Conservation (phyloP, 2,113 vertebrate species). For the Cavia aperea region DNA sequence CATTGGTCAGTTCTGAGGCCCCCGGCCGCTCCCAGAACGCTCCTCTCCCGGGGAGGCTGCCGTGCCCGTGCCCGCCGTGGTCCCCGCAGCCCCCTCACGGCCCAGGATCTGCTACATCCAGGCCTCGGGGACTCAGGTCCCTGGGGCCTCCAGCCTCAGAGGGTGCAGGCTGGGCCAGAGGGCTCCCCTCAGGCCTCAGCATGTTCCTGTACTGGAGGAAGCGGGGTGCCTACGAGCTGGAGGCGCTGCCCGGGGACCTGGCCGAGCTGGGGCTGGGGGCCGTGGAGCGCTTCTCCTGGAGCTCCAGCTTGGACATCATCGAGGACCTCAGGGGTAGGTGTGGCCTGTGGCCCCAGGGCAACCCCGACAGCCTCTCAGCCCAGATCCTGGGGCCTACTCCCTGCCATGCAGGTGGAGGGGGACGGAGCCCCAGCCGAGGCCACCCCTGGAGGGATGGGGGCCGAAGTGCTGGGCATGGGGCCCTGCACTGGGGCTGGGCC, state of each 20-base stretch:
- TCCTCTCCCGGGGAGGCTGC: slow-evolving; percentile 47
- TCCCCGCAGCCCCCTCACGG: slow-evolving; percentile 23
- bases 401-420: accelerated
- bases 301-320: slow-evolving; percentile 84
- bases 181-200: background rate
- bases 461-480: accelerated
- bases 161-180: background rate
- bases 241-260: slow-evolving; percentile 78
- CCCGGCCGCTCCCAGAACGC: slow-evolving; percentile 66
- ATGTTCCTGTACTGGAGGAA: slow-evolving; percentile 97
- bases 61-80: slow-evolving; percentile 46
- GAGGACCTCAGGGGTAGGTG: slow-evolving; percentile 86
- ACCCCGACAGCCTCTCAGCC: accelerated
- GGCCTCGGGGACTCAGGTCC: slow-evolving; percentile 26
- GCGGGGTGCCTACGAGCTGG: slow-evolving; percentile 88
- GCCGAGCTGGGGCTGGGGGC: slow-evolving; percentile 68
- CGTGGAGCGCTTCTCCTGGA: slow-evolving; percentile 88
- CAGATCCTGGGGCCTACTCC: background rate
- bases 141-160: background rate
- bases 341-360: background rate
- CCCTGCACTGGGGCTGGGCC: background rate
- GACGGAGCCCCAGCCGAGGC: background rate
- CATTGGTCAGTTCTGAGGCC: slow-evolving; percentile 73
- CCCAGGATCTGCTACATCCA: background rate
- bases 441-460: background rate